These are phyloP conservation scores for Agriopis leucophaearia DNA, from an alignment of 2,888 invertebrate genomes.

Conservation along the genomic window DNA sequence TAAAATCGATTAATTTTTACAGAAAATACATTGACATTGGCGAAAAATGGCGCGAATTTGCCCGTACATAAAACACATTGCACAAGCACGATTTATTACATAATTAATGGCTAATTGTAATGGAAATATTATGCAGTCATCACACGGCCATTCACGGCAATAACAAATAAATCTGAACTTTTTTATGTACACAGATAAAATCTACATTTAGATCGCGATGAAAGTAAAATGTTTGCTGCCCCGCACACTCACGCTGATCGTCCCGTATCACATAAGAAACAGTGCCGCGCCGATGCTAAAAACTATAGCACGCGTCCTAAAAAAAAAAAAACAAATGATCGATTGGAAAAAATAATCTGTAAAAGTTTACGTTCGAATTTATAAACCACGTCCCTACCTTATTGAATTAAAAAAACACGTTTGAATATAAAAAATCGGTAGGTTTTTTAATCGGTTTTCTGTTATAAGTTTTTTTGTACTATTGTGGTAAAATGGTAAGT, in stretches of 20 bases:
- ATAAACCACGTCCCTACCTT: not conserved
- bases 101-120: slow-evolving; percentile 17
- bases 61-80: not conserved
- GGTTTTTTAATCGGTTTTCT: not conserved
- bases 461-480: not conserved
- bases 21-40: not conserved
- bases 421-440: too few relatives aligned
- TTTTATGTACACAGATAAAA: slow-evolving; percentile 28
- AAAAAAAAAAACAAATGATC: slow-evolving; percentile 18
- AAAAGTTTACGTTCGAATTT: slow-evolving; percentile 16
- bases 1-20: not conserved
- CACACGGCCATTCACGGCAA: slow-evolving; percentile 39
- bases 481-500: slow-evolving; percentile 15
- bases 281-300: slow-evolving; percentile 70
- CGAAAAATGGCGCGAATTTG: not conserved
- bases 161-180: slow-evolving; percentile 48
- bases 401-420: not conserved
- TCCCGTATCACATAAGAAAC: slow-evolving; percentile 57
- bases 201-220: slow-evolving; percentile 41
- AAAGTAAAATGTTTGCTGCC: slow-evolving; percentile 69
- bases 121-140: slow-evolving; percentile 16
- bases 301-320: slow-evolving; percentile 66
- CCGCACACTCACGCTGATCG: slow-evolving; percentile 57
- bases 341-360: slow-evolving; percentile 14
- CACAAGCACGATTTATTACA: slow-evolving; percentile 11